Percentiles rank a stretch among this genome's conserved stretches.
These are phyloP conservation scores for Python bivittatus DNA, from an alignment of 2,113 vertebrate species.

Conservation along the genomic window DNA sequence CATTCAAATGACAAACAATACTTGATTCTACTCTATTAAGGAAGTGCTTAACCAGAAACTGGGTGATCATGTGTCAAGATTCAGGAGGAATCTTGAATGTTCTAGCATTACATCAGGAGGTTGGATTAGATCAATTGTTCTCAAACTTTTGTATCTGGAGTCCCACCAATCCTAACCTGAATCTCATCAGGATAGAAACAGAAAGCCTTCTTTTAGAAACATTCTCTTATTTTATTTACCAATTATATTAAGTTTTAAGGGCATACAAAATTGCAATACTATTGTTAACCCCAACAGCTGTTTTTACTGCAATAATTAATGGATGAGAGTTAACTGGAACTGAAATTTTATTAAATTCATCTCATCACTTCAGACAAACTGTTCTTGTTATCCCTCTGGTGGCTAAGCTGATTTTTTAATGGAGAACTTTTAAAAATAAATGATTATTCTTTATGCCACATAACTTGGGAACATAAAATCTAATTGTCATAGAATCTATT, in stretches of 20 bases:
- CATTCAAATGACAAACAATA: neutral
- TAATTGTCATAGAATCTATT: neutral
- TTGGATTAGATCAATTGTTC: neutral
- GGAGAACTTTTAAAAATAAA: neutral
- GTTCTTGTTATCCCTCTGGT: neutral
- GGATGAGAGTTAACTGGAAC: neutral
- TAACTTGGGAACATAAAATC: neutral
- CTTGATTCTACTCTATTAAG: neutral
- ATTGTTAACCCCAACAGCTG: neutral
- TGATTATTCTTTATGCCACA: neutral
- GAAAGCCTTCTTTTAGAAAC: neutral
- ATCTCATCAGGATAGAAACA: neutral
- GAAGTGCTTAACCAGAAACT: neutral
- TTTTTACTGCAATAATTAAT: neutral
- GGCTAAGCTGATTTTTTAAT: neutral
- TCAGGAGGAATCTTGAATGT: neutral
- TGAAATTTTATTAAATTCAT: neutral
- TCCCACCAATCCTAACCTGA: neutral
- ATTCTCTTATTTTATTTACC: neutral
- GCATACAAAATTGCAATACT: neutral
- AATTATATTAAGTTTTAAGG: neutral
- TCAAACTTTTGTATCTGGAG: neutral
- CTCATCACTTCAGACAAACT: neutral
- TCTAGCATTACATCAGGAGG: neutral
- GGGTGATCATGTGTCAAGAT: neutral